phyloP scores from a whole-genome alignment of 2,113 vertebrate species.

The Pterocles burchelli region DNA sequence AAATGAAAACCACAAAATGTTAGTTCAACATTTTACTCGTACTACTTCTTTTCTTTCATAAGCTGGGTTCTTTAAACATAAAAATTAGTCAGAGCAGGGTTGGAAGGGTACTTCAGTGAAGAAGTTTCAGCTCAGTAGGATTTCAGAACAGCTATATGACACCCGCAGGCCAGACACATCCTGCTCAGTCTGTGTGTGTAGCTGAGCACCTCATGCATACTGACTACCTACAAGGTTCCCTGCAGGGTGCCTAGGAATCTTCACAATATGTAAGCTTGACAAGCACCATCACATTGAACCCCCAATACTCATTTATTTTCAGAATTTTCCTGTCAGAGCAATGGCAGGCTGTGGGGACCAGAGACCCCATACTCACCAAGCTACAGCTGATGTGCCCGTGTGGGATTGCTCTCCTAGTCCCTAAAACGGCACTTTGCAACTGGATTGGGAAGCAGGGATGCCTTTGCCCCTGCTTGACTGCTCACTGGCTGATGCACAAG shows the following conservation, averaged over 20 bases:
- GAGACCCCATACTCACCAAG: accelerated
- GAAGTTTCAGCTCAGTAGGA: background rate
- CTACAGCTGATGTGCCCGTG: background rate
- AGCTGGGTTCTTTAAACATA: background rate
- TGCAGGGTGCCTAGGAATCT: accelerated
- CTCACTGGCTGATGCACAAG: accelerated
- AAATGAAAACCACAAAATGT: background rate
- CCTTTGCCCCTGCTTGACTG: background rate
- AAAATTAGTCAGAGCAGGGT: background rate
- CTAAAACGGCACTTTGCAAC: background rate
- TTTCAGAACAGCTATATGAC: slow-evolving; percentile 12
- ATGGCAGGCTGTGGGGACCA: background rate
- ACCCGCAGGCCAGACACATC: background rate
- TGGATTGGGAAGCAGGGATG: accelerated
- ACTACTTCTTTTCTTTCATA: background rate
- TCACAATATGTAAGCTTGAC: background rate
- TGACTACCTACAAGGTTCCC: too few relatives aligned
- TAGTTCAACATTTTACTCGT: background rate
- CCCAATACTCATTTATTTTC: background rate
- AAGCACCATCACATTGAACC: background rate
- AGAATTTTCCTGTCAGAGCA: background rate
- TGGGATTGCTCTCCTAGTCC: background rate
- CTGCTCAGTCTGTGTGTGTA: background rate
- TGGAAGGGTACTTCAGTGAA: slow-evolving; percentile 15
- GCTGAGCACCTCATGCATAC: background rate